A percentile compares a stretch with the other conserved stretches of the same genome.
phyloP scores from a whole-genome alignment of 1,140 invertebrate genomes.

The Leptoteleia sp. region DNA sequence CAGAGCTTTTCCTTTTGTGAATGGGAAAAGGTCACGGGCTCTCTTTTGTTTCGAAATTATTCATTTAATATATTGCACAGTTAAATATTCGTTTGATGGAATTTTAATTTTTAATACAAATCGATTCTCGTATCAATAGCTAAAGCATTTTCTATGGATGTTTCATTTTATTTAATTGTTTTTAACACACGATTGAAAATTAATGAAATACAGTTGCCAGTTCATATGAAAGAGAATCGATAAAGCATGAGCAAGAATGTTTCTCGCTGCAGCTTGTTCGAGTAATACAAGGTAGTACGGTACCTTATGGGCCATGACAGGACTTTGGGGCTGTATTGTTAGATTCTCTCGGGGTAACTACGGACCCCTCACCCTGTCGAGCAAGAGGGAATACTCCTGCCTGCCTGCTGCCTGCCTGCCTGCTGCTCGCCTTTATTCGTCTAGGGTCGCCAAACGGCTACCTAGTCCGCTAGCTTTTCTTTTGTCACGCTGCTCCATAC shows the following conservation, averaged over 20 bases:
- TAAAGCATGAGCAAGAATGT: conserved; percentile 33
- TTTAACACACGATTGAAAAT: no score
- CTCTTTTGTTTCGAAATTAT: no score
- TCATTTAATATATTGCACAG: no score
- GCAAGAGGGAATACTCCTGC: conserved; percentile 25
- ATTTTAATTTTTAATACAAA: no score
- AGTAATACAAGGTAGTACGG: conserved; percentile 30
- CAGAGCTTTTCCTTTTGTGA: no score
- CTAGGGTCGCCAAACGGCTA: conserved; percentile 44
- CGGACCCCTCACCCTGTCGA: conserved; percentile 38
- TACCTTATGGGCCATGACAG: conserved; percentile 54
- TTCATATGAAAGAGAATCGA: conserved; percentile 9
- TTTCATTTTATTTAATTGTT: no score
- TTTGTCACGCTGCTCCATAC: conserved; percentile 20
- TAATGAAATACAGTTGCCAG: no score
- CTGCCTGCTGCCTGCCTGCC: no score
- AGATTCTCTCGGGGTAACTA: conserved; percentile 38
- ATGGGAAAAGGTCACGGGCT: no score
- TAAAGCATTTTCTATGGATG: no score
- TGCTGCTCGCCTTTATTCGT: conserved; percentile 34
- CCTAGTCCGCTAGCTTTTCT: conserved; percentile 37
- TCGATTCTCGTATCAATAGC: no score
- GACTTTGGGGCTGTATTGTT: conserved; percentile 58
- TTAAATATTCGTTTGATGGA: no score
- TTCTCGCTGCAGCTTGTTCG: conserved; percentile 38